These are phyloP conservation scores for Cheilosia grossa DNA, from an alignment of 2,888 invertebrate genomes.

Conservation along the genomic window DNA sequence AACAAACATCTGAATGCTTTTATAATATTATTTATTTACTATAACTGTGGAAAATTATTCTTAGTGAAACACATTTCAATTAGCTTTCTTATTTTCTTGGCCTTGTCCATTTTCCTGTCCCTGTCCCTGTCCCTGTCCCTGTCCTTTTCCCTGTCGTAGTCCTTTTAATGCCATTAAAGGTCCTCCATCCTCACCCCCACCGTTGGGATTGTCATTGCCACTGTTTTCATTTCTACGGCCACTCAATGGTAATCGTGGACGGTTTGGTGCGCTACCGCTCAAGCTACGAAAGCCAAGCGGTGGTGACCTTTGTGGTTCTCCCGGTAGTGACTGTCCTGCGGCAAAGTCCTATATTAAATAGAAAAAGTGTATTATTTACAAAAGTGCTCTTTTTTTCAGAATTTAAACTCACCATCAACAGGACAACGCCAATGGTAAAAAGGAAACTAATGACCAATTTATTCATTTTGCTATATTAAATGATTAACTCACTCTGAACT, in stretches of 20 bases:
- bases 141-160: not conserved
- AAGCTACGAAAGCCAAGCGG: too few species aligned
- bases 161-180: not conserved
- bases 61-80: not conserved
- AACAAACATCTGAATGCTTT: too few species aligned
- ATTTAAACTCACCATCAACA: constrained; percentile 10
- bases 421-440: constrained; percentile 11
- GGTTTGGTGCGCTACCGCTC: too few species aligned
- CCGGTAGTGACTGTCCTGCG: too few species aligned
- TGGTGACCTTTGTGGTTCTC: too few species aligned
- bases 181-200: not conserved
- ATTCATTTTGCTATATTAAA: constrained; percentile 19
- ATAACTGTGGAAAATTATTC: too few species aligned
- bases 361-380: not conserved
- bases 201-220: not conserved
- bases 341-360: too few species aligned
- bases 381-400: not conserved
- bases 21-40: too few species aligned
- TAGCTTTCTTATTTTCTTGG: not conserved
- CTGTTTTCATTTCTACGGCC: too few species aligned
- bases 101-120: not conserved
- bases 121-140: not conserved
- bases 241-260: too few species aligned
- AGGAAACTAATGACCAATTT: constrained; percentile 7
- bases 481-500: not conserved